phyloP scores from a whole-genome alignment of 2,797 vertebrate species.

The Diplodus sargus region DNA sequence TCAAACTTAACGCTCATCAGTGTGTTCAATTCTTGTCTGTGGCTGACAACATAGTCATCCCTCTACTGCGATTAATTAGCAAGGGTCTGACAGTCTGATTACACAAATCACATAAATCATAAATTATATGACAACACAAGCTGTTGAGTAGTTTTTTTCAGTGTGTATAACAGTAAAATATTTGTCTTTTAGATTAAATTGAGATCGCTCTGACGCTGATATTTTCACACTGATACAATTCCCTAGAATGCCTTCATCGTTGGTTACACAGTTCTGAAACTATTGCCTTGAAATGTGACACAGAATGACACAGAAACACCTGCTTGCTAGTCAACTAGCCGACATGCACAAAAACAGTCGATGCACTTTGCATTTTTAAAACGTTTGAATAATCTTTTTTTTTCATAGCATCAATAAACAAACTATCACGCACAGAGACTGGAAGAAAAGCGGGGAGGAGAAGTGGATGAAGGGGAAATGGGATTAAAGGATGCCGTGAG shows the following conservation, averaged over 20 bases:
- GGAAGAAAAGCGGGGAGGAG: neutral
- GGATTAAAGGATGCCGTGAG: conserved; percentile 49
- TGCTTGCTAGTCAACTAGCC: conserved; percentile 1
- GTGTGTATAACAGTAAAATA: neutral
- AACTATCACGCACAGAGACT: conserved; percentile 9
- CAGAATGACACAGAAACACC: conserved; percentile 12
- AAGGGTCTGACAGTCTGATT: neutral
- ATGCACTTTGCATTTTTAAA: neutral
- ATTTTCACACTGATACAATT: neutral
- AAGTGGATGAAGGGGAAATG: conserved; percentile 36
- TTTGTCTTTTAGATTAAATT: neutral
- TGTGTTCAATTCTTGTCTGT: neutral
- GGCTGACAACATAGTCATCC: neutral
- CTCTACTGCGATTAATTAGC: neutral
- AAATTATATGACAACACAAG: neutral
- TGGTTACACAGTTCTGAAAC: neutral
- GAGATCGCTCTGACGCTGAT: neutral
- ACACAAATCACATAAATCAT: neutral
- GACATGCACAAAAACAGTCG: conserved; percentile 6
- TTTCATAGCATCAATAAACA: conserved; percentile 23
- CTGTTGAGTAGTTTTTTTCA: neutral
- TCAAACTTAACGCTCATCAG: neutral
- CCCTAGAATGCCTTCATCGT: neutral
- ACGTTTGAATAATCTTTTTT: neutral
- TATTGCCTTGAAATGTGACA: neutral